Conservation (phyloP, 2,888 invertebrate species). For the Rutpela maculata region DNA sequence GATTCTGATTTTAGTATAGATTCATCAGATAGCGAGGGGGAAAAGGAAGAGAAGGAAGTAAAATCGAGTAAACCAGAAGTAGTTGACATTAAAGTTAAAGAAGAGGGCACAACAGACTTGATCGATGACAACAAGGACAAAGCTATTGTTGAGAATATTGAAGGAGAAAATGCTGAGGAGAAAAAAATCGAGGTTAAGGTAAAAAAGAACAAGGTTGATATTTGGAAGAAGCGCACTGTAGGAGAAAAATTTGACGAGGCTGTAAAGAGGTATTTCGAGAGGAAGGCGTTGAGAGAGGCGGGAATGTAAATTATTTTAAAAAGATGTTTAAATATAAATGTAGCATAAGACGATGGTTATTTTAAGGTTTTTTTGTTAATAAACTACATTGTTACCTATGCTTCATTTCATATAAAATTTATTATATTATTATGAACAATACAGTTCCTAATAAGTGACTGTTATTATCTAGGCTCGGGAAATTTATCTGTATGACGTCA, state of each 20-base stretch:
- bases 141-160: slow-evolving; percentile 51
- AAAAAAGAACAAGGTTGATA: slow-evolving; percentile 77
- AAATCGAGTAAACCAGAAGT: slow-evolving; percentile 53
- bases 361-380: background rate
- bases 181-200: slow-evolving; percentile 54
- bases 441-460: no score
- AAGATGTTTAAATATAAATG: background rate
- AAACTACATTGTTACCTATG: no score
- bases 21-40: slow-evolving; percentile 74
- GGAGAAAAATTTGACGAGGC: slow-evolving; percentile 86
- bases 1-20: slow-evolving; percentile 85
- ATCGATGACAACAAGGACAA: slow-evolving; percentile 52
- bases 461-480: no score
- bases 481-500: no score
- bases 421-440: no score
- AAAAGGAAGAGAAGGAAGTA: slow-evolving; percentile 56
- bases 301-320: slow-evolving; percentile 46
- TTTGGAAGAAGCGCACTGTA: slow-evolving; percentile 91
- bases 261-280: slow-evolving; percentile 83
- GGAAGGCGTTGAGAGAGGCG: slow-evolving; percentile 77
- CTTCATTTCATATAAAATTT: no score
- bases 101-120: slow-evolving; percentile 48
- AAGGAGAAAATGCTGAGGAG: slow-evolving; percentile 54
- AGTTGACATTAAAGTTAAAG: slow-evolving; percentile 39
- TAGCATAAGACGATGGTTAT: background rate